Evolutionary conservation across 2,113 vertebrate genomes (phyloP).

Genomic region (Rhipidura dahli): DNA sequence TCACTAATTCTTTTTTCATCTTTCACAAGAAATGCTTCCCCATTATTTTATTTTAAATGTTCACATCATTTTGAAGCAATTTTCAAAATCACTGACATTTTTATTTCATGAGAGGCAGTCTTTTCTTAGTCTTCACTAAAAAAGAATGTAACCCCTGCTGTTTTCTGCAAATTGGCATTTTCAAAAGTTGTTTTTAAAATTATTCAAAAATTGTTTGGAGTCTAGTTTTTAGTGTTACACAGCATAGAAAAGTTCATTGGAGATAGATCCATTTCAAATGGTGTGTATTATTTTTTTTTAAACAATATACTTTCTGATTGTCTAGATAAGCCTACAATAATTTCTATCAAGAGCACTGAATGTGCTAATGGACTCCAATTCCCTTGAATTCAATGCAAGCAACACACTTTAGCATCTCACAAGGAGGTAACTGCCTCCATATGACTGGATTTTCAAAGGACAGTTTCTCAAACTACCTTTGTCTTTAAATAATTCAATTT

Average conservation of each 20-base stretch:
- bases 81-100: constrained; percentile 49
- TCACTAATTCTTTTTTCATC: background rate
- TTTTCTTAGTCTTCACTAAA: background rate
- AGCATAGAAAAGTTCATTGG: background rate
- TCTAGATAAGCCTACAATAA: background rate
- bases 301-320: background rate
- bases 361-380: background rate
- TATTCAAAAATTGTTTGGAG: background rate
- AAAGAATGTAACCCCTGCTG: constrained; percentile 1
- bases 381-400: background rate
- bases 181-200: constrained; percentile 33
- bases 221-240: background rate
- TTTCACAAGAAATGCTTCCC: background rate
- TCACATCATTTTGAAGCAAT: constrained; percentile 28
- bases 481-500: constrained; percentile 17
- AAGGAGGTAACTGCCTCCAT: background rate
- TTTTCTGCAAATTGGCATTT: constrained; percentile 26
- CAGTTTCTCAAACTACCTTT: constrained; percentile 24
- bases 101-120: background rate
- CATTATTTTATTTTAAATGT: constrained; percentile 8
- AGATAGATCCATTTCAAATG: background rate
- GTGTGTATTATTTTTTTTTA: background rate
- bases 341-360: background rate
- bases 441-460: constrained; percentile 2
- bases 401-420: background rate